phyloP scores from a whole-genome alignment of 2,113 vertebrate genomes.

The Pterocles orientalis region DNA sequence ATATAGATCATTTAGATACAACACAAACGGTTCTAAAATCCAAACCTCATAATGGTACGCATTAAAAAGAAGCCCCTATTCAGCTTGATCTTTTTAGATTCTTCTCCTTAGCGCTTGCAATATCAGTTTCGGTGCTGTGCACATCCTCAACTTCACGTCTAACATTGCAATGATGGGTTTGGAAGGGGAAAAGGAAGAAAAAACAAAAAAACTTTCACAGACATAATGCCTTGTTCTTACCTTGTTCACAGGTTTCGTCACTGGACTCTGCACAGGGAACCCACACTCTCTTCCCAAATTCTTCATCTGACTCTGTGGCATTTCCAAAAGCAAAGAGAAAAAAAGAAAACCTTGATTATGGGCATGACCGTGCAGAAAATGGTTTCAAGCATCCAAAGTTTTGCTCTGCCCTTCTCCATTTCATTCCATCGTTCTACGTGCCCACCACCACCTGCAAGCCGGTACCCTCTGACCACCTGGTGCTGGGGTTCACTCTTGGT shows the following conservation, averaged over 20 bases:
- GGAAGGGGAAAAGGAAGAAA: neutral
- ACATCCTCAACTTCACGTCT: neutral
- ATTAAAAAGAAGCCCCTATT: neutral
- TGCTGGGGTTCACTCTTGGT: fast-evolving
- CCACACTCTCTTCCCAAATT: constrained; percentile 62
- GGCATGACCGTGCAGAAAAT: neutral
- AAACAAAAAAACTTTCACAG: neutral
- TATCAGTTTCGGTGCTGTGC: neutral
- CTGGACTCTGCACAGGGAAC: constrained; percentile 55
- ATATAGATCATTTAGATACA: constrained; percentile 29
- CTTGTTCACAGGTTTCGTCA: constrained; percentile 54
- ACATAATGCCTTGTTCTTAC: constrained; percentile 3
- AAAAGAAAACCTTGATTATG: constrained; percentile 38
- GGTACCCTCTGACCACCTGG: fast-evolving
- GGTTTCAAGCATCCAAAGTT: neutral
- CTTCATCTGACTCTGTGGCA: constrained; percentile 42
- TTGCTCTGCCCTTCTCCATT: neutral
- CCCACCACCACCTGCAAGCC: neutral
- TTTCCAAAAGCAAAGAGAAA: constrained; percentile 44
- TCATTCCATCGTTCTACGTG: neutral
- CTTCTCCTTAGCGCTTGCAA: neutral
- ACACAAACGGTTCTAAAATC: constrained; percentile 13
- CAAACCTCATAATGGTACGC: neutral
- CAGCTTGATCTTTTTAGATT: neutral
- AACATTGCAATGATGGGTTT: neutral